Base-by-base conservation (phyloP, 1,140 invertebrate genomes). In the Bilobella aurantiaca region DNA sequence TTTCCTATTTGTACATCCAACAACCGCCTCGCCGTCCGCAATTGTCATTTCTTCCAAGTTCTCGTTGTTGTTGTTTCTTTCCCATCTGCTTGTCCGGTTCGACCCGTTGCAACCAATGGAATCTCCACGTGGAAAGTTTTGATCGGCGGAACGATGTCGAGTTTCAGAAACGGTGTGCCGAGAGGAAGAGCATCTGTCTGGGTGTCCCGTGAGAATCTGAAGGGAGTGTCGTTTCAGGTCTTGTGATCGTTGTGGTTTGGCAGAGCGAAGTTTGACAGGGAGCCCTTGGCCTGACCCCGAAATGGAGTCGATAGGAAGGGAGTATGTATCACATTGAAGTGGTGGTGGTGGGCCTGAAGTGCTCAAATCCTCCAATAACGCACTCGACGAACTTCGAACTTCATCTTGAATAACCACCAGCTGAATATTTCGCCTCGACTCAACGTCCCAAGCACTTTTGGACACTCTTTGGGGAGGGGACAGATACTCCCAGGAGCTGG, bases 261-360 rank as follows among this genome's bases (percentile, higher is more conserved):
- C 16, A 29, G 64, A 46, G 16, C 73, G 63, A 2, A 75, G 60
- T 3, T 58, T 59, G 3, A 71, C 66, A 23, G 8, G 34, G 34
- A 42, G 34, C 18, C 34, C 34, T 42, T 42, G 8, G 34, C 34
- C 18, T 18, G 8, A 18, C 34, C 8, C 34, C 34, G 34, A 42
- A 3, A 90, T 82, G 73, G 86, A 86, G 75, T 91, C 88, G 49
- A 91, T 84, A 25, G 89, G 89, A 47, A 91, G 84, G 3, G 88
- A 87, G 74, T 91, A 91, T 68, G 90, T 89, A 73, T 91, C 89
- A 73, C 87, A 89, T 69, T 90, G 88, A 69, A 89, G 87, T 47
- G 88, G 88, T 47, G 90, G 14, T 53, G 14, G 5, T 16, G 23
- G 21, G 12, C 14, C 25, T 53, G n/a, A n/a, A n/a, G 37, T 12